These are phyloP conservation scores for Diadumene lineata DNA, from an alignment of 92 coral and sea anemone genomes.

Conservation along the genomic window DNA sequence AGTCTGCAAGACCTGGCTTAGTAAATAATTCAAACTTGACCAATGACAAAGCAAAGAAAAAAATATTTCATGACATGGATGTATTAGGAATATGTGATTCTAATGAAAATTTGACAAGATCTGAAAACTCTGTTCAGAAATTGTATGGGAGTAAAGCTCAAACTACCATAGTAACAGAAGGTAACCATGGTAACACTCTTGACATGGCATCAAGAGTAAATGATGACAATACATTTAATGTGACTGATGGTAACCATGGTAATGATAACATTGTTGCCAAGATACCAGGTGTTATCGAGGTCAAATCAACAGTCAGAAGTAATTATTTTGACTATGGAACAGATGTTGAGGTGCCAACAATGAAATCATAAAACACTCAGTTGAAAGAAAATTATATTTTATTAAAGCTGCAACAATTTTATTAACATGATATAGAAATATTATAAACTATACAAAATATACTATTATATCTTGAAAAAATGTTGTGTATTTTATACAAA, in stretches of 20 bases:
- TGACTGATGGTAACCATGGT: background rate
- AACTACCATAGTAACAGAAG: background rate
- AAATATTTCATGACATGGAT: constrained; percentile 57
- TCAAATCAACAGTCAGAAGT: constrained; percentile 69
- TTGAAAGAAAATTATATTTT: no score
- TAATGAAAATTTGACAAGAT: constrained; percentile 20
- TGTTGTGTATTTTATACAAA: no score
- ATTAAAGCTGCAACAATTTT: background rate
- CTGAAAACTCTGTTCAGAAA: background rate
- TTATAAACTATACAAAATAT: no score
- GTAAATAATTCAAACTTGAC: constrained; percentile 32
- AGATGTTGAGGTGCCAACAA: constrained; percentile 53
- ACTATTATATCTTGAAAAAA: no score
- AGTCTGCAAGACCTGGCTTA: constrained; percentile 13
- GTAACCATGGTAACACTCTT: background rate
- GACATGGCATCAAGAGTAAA: background rate
- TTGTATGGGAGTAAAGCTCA: background rate
- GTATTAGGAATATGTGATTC: constrained; percentile 53
- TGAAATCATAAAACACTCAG: constrained; percentile 2
- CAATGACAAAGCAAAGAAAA: constrained; percentile 39
- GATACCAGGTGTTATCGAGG: background rate
- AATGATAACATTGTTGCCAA: background rate
- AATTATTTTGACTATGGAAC: constrained; percentile 92
- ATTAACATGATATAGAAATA: background rate
- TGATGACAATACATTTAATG: background rate